Conservation (phyloP, 2,888 invertebrate species). For the Parascotia fuliginaria region DNA sequence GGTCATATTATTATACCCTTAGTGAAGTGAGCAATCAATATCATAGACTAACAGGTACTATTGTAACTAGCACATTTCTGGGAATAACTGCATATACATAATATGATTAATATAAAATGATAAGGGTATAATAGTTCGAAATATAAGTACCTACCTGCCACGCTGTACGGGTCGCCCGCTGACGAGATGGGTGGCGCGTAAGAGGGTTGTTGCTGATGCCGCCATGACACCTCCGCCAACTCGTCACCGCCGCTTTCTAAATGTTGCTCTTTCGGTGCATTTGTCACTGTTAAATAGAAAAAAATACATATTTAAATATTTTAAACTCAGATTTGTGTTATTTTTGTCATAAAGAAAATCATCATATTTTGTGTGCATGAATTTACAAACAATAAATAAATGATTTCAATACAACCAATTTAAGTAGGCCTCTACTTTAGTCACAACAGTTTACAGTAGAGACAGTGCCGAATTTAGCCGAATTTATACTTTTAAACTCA, state of each 20-base stretch:
- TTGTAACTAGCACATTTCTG: slow-evolving; percentile 2
- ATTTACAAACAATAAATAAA: too few relatives aligned
- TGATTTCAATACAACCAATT: too few relatives aligned
- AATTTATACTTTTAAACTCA: too few relatives aligned
- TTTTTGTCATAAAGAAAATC: too few relatives aligned
- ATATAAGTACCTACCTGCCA: slow-evolving; percentile 83
- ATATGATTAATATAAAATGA: slow-evolving; percentile 1
- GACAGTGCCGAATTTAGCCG: too few relatives aligned
- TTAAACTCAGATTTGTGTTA: too few relatives aligned
- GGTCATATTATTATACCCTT: too few relatives aligned
- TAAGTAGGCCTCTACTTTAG: too few relatives aligned
- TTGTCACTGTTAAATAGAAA: slow-evolving; percentile 84
- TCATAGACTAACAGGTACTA: slow-evolving; percentile 2
- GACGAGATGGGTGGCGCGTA: slow-evolving; percentile 88
- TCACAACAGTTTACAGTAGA: too few relatives aligned
- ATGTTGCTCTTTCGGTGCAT: slow-evolving; percentile 92
- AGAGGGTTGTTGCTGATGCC: slow-evolving; percentile 88
- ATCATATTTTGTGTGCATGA: too few relatives aligned
- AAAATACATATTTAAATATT: background rate
- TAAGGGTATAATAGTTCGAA: background rate
- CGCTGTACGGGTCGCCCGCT: slow-evolving; percentile 90
- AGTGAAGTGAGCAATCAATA: slow-evolving; percentile 12
- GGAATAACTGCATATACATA: slow-evolving; percentile 5
- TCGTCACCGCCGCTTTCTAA: slow-evolving; percentile 90
- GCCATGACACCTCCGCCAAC: slow-evolving; percentile 91